phyloP scores from a whole-genome alignment of 2,888 invertebrate genomes.

The Drosophila percnosoma region DNA sequence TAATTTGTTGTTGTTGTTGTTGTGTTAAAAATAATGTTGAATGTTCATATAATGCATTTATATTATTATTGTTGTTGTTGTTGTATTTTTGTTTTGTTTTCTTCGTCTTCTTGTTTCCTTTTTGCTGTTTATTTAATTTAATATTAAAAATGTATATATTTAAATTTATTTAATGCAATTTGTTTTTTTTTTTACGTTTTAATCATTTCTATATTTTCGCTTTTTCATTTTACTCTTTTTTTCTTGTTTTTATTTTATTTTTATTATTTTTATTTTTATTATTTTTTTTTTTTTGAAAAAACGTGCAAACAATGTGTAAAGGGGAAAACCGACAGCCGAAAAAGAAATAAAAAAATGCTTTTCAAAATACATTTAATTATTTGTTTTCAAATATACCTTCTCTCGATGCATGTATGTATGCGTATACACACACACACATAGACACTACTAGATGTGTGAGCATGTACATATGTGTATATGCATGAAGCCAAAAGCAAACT shows the following conservation, averaged over 20 bases:
- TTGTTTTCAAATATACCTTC: slow-evolving; percentile 53
- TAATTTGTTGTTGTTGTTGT: slow-evolving; percentile 21
- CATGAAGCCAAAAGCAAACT: slow-evolving; percentile 49
- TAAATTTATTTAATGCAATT: slow-evolving; percentile 74
- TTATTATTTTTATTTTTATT: slow-evolving; percentile 35
- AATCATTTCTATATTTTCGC: slow-evolving; percentile 56
- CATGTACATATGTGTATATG: slow-evolving; percentile 10
- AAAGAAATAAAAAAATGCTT: slow-evolving; percentile 77
- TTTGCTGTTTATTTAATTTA: slow-evolving; percentile 56
- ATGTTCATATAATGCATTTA: slow-evolving; percentile 27
- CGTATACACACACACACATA: slow-evolving; percentile 5
- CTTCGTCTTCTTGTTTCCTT: slow-evolving; percentile 27
- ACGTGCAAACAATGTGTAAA: slow-evolving; percentile 86
- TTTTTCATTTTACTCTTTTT: slow-evolving; percentile 46
- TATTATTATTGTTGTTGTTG: slow-evolving; percentile 42
- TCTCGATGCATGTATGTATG: slow-evolving; percentile 19
- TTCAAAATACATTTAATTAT: slow-evolving; percentile 69
- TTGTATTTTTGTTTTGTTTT: slow-evolving; percentile 25
- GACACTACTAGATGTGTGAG: slow-evolving; percentile 7
- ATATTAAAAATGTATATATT: slow-evolving; percentile 72
- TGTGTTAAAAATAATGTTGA: slow-evolving; percentile 49
- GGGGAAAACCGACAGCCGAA: slow-evolving; percentile 86
- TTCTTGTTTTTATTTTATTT: slow-evolving; percentile 47
- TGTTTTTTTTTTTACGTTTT: slow-evolving; percentile 54
- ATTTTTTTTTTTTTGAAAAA: slow-evolving; percentile 78